Evolutionary conservation across 2,797 vertebrate species (phyloP).

Genomic region (Ibycter americanus): DNA sequence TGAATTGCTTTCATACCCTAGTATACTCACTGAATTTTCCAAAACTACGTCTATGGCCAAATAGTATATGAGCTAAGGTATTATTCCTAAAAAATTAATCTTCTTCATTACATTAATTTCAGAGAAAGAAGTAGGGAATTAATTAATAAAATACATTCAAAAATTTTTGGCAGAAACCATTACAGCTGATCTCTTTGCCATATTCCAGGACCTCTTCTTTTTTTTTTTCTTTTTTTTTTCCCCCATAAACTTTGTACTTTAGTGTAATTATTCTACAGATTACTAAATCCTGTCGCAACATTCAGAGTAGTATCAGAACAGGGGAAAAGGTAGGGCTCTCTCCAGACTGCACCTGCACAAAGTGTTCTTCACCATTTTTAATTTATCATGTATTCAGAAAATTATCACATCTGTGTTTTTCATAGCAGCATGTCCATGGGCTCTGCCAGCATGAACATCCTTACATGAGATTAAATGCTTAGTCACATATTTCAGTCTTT

Average conservation of each 20-base stretch:
- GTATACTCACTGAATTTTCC: not conserved
- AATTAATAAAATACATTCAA: not conserved
- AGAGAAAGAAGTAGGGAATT: not conserved
- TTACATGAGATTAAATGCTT: not conserved
- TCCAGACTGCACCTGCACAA: not conserved
- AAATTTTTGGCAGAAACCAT: not conserved
- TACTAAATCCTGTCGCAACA: not conserved
- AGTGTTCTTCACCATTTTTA: not conserved
- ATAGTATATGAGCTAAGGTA: not conserved
- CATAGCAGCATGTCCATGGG: not conserved
- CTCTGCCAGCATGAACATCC: not conserved
- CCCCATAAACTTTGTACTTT: not conserved
- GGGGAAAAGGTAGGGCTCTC: not conserved
- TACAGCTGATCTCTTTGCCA: not conserved
- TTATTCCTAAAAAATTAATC: not conserved
- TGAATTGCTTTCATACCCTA: not conserved
- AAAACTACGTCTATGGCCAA: not conserved
- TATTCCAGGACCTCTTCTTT: accelerated
- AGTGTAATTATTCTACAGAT: not conserved
- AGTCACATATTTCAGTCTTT: not conserved
- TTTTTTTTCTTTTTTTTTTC: not conserved
- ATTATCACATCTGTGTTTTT: not conserved
- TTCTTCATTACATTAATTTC: not conserved
- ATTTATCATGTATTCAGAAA: not conserved
- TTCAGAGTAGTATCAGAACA: not conserved